Conservation (phyloP, 2,113 vertebrate genomes). For the Ursus arctos region DNA sequence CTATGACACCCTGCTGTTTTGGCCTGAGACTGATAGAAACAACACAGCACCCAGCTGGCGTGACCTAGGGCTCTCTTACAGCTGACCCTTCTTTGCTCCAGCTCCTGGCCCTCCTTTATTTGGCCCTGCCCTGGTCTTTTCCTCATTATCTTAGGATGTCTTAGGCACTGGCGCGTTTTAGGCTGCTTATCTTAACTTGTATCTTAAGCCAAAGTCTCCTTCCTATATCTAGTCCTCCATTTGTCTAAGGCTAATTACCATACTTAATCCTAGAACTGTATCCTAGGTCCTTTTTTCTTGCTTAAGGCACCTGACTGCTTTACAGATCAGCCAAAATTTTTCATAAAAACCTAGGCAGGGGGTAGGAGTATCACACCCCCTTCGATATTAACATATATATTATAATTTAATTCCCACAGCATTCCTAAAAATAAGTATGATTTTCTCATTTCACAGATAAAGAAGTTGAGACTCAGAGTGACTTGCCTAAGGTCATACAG, state of each 20-base stretch:
- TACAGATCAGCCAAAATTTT: not conserved
- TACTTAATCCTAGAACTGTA: not conserved
- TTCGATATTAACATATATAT: not conserved
- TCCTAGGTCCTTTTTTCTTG: not conserved
- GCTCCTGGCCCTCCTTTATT: not conserved
- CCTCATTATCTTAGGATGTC: not conserved
- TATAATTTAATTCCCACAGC: not conserved
- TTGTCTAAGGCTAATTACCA: not conserved
- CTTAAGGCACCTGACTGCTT: not conserved
- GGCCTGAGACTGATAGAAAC: not conserved
- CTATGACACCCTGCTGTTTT: not conserved
- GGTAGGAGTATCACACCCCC: not conserved
- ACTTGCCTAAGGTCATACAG: not conserved
- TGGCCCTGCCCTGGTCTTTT: not conserved
- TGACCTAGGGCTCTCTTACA: not conserved
- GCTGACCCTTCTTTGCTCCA: not conserved
- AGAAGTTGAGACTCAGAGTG: not conserved
- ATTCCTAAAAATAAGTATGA: not conserved
- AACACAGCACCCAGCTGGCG: not conserved
- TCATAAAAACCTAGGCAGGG: not conserved
- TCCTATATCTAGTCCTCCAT: not conserved
- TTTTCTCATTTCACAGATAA: conserved; percentile 1
- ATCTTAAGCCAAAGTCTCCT: conserved; percentile 11
- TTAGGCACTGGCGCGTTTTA: not conserved
- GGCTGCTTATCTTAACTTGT: conserved; percentile 8